Percentiles rank a stretch among this genome's conserved stretches.
phyloP scores from a whole-genome alignment of 1,140 invertebrate species.

The Zaprionus camerounensis region DNA sequence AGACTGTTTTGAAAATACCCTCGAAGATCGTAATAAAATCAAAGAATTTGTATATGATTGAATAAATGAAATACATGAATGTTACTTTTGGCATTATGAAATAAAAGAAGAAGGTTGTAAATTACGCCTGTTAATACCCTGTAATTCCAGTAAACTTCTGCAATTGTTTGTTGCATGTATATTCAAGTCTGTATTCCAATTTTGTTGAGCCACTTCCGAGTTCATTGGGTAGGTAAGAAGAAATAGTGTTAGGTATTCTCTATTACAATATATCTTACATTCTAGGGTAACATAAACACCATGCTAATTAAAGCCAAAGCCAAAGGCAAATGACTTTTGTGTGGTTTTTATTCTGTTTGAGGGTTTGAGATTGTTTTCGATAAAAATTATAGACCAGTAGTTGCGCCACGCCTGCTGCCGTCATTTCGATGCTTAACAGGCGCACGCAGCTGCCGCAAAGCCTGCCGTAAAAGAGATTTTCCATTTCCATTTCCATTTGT shows the following conservation, averaged over 20 bases:
- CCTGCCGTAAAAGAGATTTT: constrained; percentile 22
- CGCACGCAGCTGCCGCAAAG: constrained; percentile 10
- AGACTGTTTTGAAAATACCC: not conserved
- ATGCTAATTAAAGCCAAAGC: constrained; percentile 58
- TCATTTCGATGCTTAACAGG: constrained; percentile 50
- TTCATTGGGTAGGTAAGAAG: not conserved
- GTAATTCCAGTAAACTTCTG: not conserved
- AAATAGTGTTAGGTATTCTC: not conserved
- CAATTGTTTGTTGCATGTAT: not conserved
- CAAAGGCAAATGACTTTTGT: constrained; percentile 50
- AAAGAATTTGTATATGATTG: not conserved
- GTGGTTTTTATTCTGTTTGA: constrained; percentile 22
- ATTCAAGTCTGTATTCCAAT: not conserved
- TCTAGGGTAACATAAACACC: constrained; percentile 24
- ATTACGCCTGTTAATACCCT: not conserved
- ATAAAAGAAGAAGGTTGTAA: too few relatives aligned
- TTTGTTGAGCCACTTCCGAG: not conserved
- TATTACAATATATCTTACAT: not conserved
- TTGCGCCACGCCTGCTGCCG: constrained; percentile 31
- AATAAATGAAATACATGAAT: too few relatives aligned
- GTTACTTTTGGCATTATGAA: too few relatives aligned
- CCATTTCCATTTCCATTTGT: constrained; percentile 58
- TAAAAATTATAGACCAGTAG: constrained; percentile 76
- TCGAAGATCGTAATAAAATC: not conserved
- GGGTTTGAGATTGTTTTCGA: constrained; percentile 66